Evolutionary conservation across 2,888 invertebrate species (phyloP), one percentile per base, ranked within the genome.

Genomic region (Carcina quercana): DNA sequence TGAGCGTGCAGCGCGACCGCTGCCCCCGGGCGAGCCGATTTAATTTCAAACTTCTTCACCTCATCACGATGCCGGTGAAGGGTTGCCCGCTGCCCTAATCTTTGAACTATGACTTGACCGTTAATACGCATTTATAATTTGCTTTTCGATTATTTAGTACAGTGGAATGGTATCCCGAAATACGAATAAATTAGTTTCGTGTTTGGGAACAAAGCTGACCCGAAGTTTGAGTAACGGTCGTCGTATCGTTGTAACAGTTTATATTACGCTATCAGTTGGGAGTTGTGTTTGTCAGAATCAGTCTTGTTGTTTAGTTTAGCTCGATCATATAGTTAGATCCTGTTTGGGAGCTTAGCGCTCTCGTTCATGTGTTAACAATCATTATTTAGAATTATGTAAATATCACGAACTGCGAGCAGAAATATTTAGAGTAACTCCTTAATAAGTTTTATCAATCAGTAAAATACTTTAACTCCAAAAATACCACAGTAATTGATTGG

Each of bases 61-160:
- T 69, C 55, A 52, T 55, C 53, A 53, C 20, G 28, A 21, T 13
- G 47, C 58, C 57, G 61, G 66, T 51, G 54, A 69, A 71, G 79
- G 78, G 83, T 82, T 78, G 74, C 66, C 71, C 79, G 69, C 63
- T 73, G 79, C 78, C 83, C 76, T 79, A 82, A 82, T 82, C 83
- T 83, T 80, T 83, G 80, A 83, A 83, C 83, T 83, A 76, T 76
- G 76, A 79, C 82, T 82, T 80, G 83, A 83, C 83, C 83, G 83
- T 82, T 83, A 80, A 72, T 75, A 79, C 78, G 82, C 82, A 83
- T 83, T 78, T 78, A 79, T 83, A 83, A 83, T 83, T 83, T 73
- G 68, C 66, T 74, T 63, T 75, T 78, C 83, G 80, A 83, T 80
- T 80, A 78, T 82, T 80, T 79, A 70, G 67, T 76, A 67, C 61